Conservation (phyloP, 2,888 invertebrate species). For the Eurois occulta region DNA sequence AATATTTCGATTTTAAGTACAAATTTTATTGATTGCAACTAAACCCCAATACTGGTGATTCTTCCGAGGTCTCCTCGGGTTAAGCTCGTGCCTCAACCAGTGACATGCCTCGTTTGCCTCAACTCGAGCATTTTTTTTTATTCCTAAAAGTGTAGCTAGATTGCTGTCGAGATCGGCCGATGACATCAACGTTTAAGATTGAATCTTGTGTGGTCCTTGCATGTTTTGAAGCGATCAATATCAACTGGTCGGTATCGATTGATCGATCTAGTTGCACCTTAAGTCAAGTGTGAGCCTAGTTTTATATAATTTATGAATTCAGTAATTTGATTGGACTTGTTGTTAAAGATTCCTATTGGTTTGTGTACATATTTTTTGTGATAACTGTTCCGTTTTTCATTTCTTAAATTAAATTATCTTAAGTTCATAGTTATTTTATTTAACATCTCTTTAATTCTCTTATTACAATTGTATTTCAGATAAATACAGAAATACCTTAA, state of each 20-base stretch:
- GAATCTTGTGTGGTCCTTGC: background rate
- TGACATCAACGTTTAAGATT: constrained; percentile 1
- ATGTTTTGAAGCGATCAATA: no score
- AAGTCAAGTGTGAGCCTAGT: constrained; percentile 19
- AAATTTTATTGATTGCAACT: constrained; percentile 39
- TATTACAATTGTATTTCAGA: no score
- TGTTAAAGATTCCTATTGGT: constrained; percentile 46
- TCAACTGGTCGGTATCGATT: background rate
- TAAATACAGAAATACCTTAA: background rate
- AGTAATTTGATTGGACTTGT: constrained; percentile 34
- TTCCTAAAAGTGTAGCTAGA: background rate
- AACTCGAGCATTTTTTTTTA: constrained; percentile 13
- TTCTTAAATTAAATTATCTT: constrained; percentile 62
- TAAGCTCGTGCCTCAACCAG: background rate
- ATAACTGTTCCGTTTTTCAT: constrained; percentile 57
- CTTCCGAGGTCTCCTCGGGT: background rate
- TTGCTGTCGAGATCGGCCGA: background rate
- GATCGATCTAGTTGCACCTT: constrained; percentile 10
- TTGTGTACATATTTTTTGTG: constrained; percentile 64
- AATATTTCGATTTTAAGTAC: constrained; percentile 52
- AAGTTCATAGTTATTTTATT: constrained; percentile 58
- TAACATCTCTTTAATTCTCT: background rate
- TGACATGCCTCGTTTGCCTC: background rate
- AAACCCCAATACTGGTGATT: constrained; percentile 13
- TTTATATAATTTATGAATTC: constrained; percentile 37